These are phyloP conservation scores for Kradibia gibbosae DNA, from an alignment of 1,140 invertebrate genomes.

Conservation along the genomic window DNA sequence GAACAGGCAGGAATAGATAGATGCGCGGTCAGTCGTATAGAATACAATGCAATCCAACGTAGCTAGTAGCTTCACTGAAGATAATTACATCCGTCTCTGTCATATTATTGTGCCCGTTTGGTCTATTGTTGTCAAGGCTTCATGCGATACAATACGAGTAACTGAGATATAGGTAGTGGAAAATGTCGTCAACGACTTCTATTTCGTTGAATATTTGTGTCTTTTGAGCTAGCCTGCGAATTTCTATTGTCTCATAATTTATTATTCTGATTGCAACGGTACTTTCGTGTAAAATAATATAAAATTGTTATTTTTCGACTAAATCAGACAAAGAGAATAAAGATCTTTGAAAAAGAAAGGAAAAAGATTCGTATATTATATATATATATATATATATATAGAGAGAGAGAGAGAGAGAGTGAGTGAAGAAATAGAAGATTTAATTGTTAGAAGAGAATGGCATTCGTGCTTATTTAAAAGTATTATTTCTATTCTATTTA, in stretches of 20 bases:
- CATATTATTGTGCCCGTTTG: conserved; percentile 60
- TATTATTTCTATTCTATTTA: no score
- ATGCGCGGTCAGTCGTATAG: not conserved
- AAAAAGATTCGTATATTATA: not conserved
- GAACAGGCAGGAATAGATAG: not conserved
- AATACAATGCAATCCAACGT: no score
- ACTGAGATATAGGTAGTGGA: conserved; percentile 18
- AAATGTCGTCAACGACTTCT: conserved; percentile 23
- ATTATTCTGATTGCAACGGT: conserved; percentile 57
- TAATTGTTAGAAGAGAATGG: no score
- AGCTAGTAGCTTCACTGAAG: not conserved
- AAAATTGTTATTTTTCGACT: not conserved
- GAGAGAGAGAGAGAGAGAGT: no score
- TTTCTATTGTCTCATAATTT: conserved; percentile 58
- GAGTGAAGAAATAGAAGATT: no score
- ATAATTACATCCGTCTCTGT: conserved; percentile 65
- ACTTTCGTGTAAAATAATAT: conserved; percentile 2
- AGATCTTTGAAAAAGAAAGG: no score
- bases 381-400: not conserved
- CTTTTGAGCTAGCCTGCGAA: conserved; percentile 23
- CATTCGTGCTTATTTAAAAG: no score
- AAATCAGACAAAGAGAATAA: not conserved
- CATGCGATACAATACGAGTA: conserved; percentile 57
- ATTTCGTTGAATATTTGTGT: conserved; percentile 29
- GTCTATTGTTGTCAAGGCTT: conserved; percentile 59